These are phyloP conservation scores for Morelia viridis DNA, from an alignment of 2,797 vertebrate species.

Conservation along the genomic window DNA sequence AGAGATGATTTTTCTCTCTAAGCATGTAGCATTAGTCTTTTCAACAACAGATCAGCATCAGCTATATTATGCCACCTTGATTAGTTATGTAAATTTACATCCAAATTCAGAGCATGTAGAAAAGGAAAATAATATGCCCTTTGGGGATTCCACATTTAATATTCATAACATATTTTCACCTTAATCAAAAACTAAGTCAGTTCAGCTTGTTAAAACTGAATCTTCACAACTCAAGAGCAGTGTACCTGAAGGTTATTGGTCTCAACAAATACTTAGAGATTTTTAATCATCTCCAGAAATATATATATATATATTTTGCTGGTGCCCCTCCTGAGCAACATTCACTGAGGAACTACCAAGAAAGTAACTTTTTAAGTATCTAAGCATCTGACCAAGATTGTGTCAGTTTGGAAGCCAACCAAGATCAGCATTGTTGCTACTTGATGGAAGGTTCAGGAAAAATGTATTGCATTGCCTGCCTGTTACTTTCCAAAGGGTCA, in stretches of 20 bases:
- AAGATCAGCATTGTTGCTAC: not conserved
- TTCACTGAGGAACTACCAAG: not conserved
- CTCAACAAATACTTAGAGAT: not conserved
- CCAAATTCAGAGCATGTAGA: not conserved
- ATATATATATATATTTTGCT: no score
- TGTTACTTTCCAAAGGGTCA: not conserved
- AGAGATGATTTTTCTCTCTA: not conserved
- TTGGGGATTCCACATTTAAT: not conserved
- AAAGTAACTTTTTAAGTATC: not conserved
- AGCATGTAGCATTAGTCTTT: not conserved
- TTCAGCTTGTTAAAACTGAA: not conserved
- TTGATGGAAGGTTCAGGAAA: not conserved
- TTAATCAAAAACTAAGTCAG: not conserved
- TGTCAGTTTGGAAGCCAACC: not conserved
- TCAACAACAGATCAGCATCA: not conserved
- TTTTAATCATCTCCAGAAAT: not conserved
- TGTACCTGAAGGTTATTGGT: not conserved
- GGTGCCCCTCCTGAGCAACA: no score
- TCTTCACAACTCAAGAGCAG: not conserved
- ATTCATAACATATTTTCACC: not conserved
- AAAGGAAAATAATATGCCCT: not conserved
- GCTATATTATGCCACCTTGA: not conserved
- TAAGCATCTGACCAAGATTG: not conserved
- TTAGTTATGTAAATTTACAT: conserved; percentile 3
- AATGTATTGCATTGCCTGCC: not conserved